These are phyloP conservation scores for Phenganax stokvisi DNA, from an alignment of 92 coral and sea anemone species.

Conservation along the genomic window DNA sequence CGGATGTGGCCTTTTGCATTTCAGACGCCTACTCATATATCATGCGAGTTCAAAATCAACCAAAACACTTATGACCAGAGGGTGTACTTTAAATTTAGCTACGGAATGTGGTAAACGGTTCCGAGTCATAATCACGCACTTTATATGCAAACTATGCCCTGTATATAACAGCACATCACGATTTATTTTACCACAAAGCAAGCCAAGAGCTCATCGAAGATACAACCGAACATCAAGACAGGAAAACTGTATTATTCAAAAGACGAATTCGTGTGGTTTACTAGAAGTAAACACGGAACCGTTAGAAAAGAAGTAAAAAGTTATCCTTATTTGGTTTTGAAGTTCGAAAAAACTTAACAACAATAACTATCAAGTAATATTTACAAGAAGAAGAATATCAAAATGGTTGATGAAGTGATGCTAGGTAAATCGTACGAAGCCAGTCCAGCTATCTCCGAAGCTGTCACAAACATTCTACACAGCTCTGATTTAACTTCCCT, in stretches of 20 bases:
- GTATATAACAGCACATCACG: not conserved
- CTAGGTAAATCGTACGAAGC: conserved; percentile 21
- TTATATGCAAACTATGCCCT: not conserved
- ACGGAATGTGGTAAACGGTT: conserved; percentile 1
- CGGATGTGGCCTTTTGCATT: no score
- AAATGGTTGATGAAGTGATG: conserved; percentile 3
- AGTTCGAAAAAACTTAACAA: not conserved
- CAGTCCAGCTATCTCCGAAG: conserved; percentile 82
- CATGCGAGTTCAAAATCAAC: not conserved
- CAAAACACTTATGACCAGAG: not conserved
- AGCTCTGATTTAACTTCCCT: conserved; percentile 94
- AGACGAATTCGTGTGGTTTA: no score
- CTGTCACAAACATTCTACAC: conserved; percentile 88
- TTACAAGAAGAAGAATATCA: not conserved
- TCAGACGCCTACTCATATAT: conserved; percentile 9
- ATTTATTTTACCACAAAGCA: not conserved
- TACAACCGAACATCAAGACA: not conserved
- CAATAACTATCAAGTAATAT: not conserved
- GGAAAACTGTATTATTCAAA: no score
- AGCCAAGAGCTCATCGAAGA: not conserved
- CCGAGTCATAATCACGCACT: conserved; percentile 5
- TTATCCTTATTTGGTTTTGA: not conserved
- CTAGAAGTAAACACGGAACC: no score
- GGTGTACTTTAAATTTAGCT: conserved; percentile 11
- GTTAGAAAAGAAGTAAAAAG: no score